Evolutionary conservation across 2,113 vertebrate genomes (phyloP).

Genomic region (Choloepus hoffmanni): DNA sequence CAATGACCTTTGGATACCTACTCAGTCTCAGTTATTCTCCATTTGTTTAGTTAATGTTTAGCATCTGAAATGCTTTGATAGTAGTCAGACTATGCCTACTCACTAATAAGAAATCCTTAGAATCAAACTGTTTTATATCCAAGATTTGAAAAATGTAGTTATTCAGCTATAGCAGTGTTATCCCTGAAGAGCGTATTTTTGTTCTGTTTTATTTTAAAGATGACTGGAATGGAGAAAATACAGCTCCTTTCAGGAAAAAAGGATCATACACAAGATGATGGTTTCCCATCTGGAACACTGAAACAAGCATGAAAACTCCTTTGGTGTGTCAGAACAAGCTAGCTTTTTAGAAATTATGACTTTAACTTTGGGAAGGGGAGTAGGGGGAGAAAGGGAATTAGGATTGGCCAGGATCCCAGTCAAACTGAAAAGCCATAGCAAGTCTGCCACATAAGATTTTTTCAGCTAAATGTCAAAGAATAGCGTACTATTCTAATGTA

Average conservation of each 20-base stretch:
- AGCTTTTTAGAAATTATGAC: slow-evolving; percentile 48
- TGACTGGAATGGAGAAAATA: slow-evolving; percentile 25
- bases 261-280: slow-evolving; percentile 22
- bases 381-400: background rate
- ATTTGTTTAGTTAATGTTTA: slow-evolving; percentile 9
- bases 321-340: slow-evolving; percentile 9
- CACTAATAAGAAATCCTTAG: slow-evolving; percentile 50
- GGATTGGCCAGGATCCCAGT: background rate
- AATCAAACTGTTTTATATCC: slow-evolving; percentile 53
- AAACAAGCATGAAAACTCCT: slow-evolving; percentile 13
- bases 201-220: slow-evolving; percentile 46
- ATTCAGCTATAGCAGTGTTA: slow-evolving; percentile 40
- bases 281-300: slow-evolving; percentile 6
- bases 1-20: slow-evolving; percentile 35
- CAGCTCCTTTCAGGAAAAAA: slow-evolving; percentile 25
- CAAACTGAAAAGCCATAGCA: slow-evolving; percentile 44
- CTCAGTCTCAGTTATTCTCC: slow-evolving; percentile 30
- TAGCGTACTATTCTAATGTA: slow-evolving; percentile 30
- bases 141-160: slow-evolving; percentile 53
- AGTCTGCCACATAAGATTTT: slow-evolving; percentile 26
- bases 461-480: slow-evolving; percentile 50
- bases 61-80: slow-evolving; percentile 52
- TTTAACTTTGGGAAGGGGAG: background rate
- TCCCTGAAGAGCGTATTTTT: background rate
- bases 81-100: background rate